Base-by-base conservation (phyloP, 2,888 invertebrate species). In the Ormyrus labotus region DNA sequence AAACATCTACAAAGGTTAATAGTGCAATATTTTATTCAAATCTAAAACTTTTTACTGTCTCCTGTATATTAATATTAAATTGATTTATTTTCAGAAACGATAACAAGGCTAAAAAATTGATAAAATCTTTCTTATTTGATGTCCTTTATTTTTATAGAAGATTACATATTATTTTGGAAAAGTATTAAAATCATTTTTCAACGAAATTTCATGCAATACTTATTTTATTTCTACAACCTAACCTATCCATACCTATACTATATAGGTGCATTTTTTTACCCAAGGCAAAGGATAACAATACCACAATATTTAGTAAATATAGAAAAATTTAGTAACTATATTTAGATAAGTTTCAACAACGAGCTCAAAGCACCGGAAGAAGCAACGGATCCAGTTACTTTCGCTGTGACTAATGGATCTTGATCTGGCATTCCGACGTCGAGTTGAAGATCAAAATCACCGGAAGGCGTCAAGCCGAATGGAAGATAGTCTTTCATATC, bases 101-200 rank as follows among this genome's bases (percentile, higher is more conserved):
- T 45, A 63, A 10, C 34, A 13, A 51, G 0, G 9, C 9, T 63
- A 45, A 45, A 11, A 47, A 47, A 11, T 45, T 45, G 19, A 11
- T 45, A 60, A 47, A 0, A 19, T 13, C 34, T 50, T 60, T 47
- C 8, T 48, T 0, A 55, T 55, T 48, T 48, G 6, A 60, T 9
- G 48, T 6, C 7, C 6, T 19, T 51, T 50, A 11, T 50, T 65
- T 74, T 74, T 65, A n/a, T 64, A 65, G 9, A 50, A 65, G 7
- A 57, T 65, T 34, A 13, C 50, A 13, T 63, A 48, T 73, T 8
- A 19, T 65, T 74, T 74, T 57, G 50, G 50, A 74, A 65, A 34
- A 65, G 65, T 58, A 74, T 74, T 71, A 65, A 74, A 74, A 47
- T 65, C 50, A n/a, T 57, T 74, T 65, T 74, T 48, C 9, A 50